Conservation (phyloP, 2,113 vertebrate species). For the Leucosticte australis region DNA sequence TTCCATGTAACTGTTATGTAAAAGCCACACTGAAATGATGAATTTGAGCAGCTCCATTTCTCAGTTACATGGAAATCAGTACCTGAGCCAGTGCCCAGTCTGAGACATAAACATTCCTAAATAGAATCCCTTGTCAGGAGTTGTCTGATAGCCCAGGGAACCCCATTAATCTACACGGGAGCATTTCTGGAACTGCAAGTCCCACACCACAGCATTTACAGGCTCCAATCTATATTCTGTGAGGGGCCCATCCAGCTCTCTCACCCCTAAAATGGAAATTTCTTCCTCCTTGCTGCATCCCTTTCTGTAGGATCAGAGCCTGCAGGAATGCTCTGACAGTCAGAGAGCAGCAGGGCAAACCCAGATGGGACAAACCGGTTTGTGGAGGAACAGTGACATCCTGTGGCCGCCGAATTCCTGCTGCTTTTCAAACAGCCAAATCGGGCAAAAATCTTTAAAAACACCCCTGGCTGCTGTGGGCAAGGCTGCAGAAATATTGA, state of each 20-base stretch:
- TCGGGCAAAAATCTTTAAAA: neutral
- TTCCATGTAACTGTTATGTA: fast-evolving
- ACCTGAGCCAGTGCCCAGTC: neutral
- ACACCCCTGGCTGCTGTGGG: neutral
- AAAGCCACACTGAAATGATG: neutral
- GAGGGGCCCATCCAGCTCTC: neutral
- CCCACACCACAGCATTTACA: neutral
- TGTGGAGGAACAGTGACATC: conserved; percentile 38
- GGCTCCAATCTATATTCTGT: neutral
- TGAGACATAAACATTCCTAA: neutral
- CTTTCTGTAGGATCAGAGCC: neutral
- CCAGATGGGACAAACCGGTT: fast-evolving
- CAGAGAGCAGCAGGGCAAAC: neutral
- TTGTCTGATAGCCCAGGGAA: neutral
- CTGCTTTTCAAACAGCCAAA: fast-evolving
- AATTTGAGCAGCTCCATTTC: neutral
- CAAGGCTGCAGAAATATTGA: neutral
- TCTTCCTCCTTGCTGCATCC: neutral
- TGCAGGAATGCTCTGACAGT: neutral
- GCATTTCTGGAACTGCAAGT: neutral
- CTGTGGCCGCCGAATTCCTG: neutral
- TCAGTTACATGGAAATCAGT: neutral
- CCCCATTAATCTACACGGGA: neutral
- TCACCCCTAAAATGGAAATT: neutral
- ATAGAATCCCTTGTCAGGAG: neutral